Base-by-base conservation (phyloP, 2,888 invertebrate species). In the Merodon equestris region DNA sequence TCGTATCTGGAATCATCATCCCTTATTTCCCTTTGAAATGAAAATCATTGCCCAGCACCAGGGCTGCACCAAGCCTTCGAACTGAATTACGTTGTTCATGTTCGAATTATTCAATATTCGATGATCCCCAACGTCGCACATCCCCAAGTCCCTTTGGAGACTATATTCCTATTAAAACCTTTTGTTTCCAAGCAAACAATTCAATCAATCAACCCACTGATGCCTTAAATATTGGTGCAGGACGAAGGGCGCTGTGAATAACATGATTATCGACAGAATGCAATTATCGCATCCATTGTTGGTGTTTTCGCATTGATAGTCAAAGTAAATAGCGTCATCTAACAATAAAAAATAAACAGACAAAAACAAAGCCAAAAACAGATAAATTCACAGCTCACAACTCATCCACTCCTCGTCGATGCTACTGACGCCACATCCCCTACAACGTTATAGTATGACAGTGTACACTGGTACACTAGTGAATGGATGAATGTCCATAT, bases 201-300 rank as follows among this genome's bases (percentile, higher is more conserved):
- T 82, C 82, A 81, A 82, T 82, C 82, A 82, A 77, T 82, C 82
- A 82, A 76, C 67, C 72, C 60, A 66, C 57, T 68, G 82, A 82
- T 81, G 74, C 77, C 77, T 77, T 63, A 77, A 73, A 77, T 73
- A 81, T 74, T 74, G 60, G 68, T 63, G 50, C 53, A 54, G 50
- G 40, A 1, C 45, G 15, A 36, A 61, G n/a, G 56, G 61, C 47
- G 66, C 75, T 76, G 48, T 67, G 70, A 61, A 73, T 70, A 51
- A 71, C 60, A 67, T 56, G 70, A 73, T 79, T 74, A 79, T 79
- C 79, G 64, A 79, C 79, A 79, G 68, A 79, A 79, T 79, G 79
- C 79, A 79, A 79, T 79, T 79, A 79, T 79, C 79, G 79, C 68
- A 74, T 79, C 74, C 79, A 79, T 74, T 79, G 71, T 73, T 63